Evolutionary conservation across 2,888 invertebrate genomes (phyloP).

Genomic region (Lasioglossum villosulum): DNA sequence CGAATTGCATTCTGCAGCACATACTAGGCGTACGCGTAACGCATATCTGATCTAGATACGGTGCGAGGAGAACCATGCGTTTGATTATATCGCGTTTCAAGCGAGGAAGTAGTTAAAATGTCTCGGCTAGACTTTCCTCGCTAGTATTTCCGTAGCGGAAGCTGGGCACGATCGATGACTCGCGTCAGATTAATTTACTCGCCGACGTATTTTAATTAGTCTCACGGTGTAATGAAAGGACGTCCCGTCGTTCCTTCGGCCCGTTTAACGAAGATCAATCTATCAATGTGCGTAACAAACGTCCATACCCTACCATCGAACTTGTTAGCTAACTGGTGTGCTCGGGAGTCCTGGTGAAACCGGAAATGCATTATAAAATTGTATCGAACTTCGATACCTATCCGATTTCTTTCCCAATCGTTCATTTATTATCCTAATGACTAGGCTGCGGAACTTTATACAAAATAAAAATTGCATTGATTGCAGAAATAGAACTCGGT

Average conservation of each 20-base stretch:
- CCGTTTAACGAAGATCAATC: not conserved
- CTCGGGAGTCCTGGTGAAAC: not conserved
- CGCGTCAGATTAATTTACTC: conserved; percentile 49
- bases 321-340: not conserved
- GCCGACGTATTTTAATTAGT: conserved; percentile 50
- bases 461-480: too few species aligned
- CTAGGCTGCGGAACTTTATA: too few species aligned
- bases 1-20: conserved; percentile 35
- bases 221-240: conserved; percentile 17
- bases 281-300: not conserved
- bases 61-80: conserved; percentile 21
- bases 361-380: not conserved
- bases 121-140: conserved; percentile 59
- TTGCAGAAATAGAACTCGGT: too few species aligned
- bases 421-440: not conserved
- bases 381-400: not conserved
- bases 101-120: conserved; percentile 64
- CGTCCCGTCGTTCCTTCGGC: not conserved
- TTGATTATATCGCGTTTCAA: conserved; percentile 52
- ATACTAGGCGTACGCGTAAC: conserved; percentile 1
- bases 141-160: conserved; percentile 62
- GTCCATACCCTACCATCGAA: not conserved
- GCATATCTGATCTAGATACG: conserved; percentile 49
- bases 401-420: not conserved
- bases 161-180: conserved; percentile 57